phyloP scores from a whole-genome alignment of 2,113 vertebrate genomes.

The Coregonus clupeaformis region DNA sequence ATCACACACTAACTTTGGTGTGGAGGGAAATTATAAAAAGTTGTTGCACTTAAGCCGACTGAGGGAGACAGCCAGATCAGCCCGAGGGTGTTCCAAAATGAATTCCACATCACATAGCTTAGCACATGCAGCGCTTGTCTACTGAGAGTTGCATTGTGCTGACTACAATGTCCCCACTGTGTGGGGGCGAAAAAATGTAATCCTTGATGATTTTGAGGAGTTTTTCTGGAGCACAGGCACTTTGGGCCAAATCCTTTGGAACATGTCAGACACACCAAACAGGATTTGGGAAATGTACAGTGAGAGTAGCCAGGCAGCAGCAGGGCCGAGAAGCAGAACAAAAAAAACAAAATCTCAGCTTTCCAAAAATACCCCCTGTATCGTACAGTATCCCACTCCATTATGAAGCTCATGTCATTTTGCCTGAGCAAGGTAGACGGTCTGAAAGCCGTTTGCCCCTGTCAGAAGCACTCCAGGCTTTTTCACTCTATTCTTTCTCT shows the following conservation, averaged over 20 bases:
- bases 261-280: slow-evolving; percentile 42
- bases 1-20: background rate
- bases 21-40: background rate
- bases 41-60: background rate
- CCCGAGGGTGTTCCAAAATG: background rate
- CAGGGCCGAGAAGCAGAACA: background rate
- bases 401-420: slow-evolving; percentile 35
- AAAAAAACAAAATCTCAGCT: slow-evolving; percentile 13
- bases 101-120: slow-evolving; percentile 1
- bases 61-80: slow-evolving; percentile 5
- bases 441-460: slow-evolving; percentile 18
- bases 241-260: slow-evolving; percentile 41
- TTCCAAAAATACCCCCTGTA: background rate
- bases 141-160: slow-evolving; percentile 38
- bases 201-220: slow-evolving; percentile 41
- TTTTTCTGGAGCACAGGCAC: slow-evolving; percentile 23
- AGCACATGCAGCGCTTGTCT: slow-evolving; percentile 3
- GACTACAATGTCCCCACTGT: slow-evolving; percentile 35
- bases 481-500: background rate
- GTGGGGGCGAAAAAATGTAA: slow-evolving; percentile 27
- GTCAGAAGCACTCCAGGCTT: background rate
- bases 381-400: slow-evolving; percentile 2
- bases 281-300: slow-evolving; percentile 40
- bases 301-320: slow-evolving; percentile 23
- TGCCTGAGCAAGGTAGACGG: slow-evolving; percentile 34